These are phyloP conservation scores for Stichopus chloronotus DNA, from an alignment of 35 echinoderm and acorn worm genomes.

Conservation along the genomic window DNA sequence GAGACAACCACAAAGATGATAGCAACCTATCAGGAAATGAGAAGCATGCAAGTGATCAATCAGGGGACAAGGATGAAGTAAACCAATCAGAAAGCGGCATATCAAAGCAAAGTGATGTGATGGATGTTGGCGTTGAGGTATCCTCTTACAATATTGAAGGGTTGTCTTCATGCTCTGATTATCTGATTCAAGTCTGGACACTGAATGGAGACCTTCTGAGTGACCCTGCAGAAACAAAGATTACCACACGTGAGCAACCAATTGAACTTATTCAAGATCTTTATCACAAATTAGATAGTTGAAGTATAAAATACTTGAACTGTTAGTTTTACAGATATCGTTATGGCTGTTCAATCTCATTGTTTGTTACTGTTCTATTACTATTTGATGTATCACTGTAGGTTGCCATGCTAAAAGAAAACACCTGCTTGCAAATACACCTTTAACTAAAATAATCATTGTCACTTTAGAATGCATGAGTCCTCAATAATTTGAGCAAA, in stretches of 20 bases:
- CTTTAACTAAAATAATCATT: too few species aligned
- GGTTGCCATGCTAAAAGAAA: too few species aligned
- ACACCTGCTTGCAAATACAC: too few species aligned
- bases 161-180: conserved; percentile 60
- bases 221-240: conserved; percentile 53
- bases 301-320: not conserved
- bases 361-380: not conserved
- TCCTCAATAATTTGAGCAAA: too few species aligned
- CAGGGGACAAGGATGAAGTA: conserved; percentile 19
- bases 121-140: conserved; percentile 66
- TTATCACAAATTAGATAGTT: not conserved
- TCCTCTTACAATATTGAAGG: conserved; percentile 65
- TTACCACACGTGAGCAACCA: conserved; percentile 80
- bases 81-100: not conserved
- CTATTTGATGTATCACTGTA: too few species aligned
- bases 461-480: too few species aligned
- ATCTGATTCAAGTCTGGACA: conserved; percentile 69
- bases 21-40: not conserved
- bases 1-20: conserved; percentile 19
- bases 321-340: conserved; percentile 29
- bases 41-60: conserved; percentile 21
- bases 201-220: conserved; percentile 63
- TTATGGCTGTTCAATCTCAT: not conserved
- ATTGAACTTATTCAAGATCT: not conserved
- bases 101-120: conserved; percentile 18